Evolutionary conservation across 2,113 vertebrate genomes (phyloP).

Genomic region (Callipepla californica): DNA sequence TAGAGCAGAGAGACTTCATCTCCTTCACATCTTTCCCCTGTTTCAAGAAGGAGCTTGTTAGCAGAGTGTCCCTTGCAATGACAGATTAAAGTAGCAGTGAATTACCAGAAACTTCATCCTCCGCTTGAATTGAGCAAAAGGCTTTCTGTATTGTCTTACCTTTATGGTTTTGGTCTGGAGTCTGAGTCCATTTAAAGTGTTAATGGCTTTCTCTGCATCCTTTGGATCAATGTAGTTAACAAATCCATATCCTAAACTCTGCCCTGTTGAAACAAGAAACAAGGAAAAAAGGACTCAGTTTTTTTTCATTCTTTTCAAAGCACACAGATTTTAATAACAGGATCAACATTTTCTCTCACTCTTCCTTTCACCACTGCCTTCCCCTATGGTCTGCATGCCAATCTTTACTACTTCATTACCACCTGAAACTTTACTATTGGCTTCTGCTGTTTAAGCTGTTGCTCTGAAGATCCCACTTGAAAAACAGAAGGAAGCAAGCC

Average conservation of each 20-base stretch:
- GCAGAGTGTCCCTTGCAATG: neutral
- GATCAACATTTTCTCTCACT: neutral
- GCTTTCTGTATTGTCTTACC: slow-evolving; percentile 83
- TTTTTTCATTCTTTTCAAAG: slow-evolving; percentile 21
- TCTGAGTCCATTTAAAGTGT: slow-evolving; percentile 99
- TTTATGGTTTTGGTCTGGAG: slow-evolving; percentile 99
- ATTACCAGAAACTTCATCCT: slow-evolving; percentile 6
- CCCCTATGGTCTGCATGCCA: neutral
- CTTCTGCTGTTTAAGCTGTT: neutral
- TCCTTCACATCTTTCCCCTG: neutral
- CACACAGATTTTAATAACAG: neutral
- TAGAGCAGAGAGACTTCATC: neutral
- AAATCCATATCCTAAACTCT: slow-evolving; percentile 99
- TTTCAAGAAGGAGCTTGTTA: slow-evolving; percentile 4
- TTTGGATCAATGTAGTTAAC: slow-evolving; percentile 99
- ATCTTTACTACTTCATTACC: neutral
- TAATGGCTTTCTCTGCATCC: slow-evolving; percentile 99
- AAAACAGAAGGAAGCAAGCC: neutral
- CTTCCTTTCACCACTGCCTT: neutral
- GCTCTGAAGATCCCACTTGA: neutral
- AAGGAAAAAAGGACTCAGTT: slow-evolving; percentile 68
- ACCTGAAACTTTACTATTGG: neutral
- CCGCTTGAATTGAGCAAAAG: slow-evolving; percentile 9
- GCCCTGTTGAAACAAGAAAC: slow-evolving; percentile 87
- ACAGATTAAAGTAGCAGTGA: neutral